These are phyloP conservation scores for Eristalinus aeneus DNA, from an alignment of 2,888 invertebrate species.

Conservation along the genomic window DNA sequence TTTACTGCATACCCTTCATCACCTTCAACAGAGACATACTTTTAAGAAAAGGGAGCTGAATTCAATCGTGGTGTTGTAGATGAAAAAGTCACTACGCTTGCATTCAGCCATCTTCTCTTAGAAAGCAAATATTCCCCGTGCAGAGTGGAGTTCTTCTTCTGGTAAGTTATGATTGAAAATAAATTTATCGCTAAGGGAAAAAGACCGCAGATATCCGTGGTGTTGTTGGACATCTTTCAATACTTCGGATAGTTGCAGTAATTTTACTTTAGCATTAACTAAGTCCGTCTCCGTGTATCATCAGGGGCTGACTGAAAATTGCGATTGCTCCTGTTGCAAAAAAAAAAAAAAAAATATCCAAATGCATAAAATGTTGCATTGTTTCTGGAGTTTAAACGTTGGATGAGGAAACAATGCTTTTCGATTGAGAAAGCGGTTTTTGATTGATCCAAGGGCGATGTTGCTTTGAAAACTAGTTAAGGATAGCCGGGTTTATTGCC, in stretches of 20 bases:
- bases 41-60: slow-evolving; percentile 15
- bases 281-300: neutral
- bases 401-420: no score
- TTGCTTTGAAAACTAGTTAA: no score
- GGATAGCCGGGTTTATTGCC: no score
- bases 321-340: no score
- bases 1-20: neutral
- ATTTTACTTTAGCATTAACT: neutral
- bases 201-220: neutral
- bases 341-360: no score
- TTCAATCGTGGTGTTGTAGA: slow-evolving; percentile 13
- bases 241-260: slow-evolving; percentile 20
- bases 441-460: no score
- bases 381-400: no score
- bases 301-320: no score
- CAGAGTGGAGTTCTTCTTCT: neutral
- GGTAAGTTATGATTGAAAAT: neutral
- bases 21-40: neutral
- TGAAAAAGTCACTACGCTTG: slow-evolving; percentile 23
- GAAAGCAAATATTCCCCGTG: neutral
- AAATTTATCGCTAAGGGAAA: neutral
- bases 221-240: neutral
- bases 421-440: no score
- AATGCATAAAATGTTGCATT: no score
- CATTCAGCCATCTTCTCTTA: slow-evolving; percentile 14